phyloP scores from a whole-genome alignment of 2,113 vertebrate species.

The Ciconia stormi region DNA sequence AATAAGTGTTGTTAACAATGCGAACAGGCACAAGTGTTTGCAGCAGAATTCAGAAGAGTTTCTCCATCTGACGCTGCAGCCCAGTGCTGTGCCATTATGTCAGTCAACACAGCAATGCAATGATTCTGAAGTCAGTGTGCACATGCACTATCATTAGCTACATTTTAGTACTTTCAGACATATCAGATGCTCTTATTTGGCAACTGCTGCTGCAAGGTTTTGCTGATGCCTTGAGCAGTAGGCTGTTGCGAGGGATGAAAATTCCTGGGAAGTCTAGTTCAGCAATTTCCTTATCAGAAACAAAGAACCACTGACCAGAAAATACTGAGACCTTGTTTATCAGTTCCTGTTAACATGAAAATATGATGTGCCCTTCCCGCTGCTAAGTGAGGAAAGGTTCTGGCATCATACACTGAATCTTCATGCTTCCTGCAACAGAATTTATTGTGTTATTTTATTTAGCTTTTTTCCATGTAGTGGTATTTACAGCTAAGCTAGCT shows the following conservation, averaged over 20 bases:
- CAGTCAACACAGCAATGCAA: neutral
- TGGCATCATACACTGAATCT: neutral
- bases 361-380: neutral
- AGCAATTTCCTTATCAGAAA: neutral
- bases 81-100: neutral
- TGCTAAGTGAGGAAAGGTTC: neutral
- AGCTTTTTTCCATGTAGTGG: neutral
- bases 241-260: neutral
- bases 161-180: neutral
- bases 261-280: neutral
- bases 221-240: neutral
- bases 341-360: conserved; percentile 14
- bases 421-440: neutral
- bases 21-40: neutral
- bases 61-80: neutral
- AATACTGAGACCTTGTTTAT: conserved; percentile 2
- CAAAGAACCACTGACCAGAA: conserved; percentile 10
- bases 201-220: neutral
- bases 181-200: neutral
- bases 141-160: neutral
- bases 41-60: neutral
- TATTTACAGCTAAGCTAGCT: conserved; percentile 16
- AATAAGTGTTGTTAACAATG: neutral
- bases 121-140: accelerated
- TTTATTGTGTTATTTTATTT: neutral